Conservation (phyloP, 2,797 vertebrate genomes). For the Thunnus albacares region DNA sequence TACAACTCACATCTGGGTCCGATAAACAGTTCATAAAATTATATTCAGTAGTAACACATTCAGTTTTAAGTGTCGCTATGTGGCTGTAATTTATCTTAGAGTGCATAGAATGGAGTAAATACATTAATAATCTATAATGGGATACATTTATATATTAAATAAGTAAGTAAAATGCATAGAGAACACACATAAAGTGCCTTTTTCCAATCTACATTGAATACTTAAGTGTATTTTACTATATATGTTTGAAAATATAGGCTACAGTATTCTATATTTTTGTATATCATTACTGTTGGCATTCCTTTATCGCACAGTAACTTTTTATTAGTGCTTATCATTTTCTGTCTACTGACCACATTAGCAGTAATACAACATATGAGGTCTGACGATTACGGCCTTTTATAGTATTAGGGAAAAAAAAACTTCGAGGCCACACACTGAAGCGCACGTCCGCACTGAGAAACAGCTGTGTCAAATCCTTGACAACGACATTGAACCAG, state of each 20-base stretch:
- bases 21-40: background rate
- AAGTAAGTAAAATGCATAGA: background rate
- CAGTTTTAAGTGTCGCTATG: background rate
- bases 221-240: background rate
- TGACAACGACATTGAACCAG: background rate
- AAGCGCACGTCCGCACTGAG: constrained; percentile 57
- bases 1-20: background rate
- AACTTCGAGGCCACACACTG: constrained; percentile 14
- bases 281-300: background rate
- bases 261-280: background rate
- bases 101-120: background rate
- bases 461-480: constrained; percentile 26
- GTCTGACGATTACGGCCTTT: background rate
- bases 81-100: background rate
- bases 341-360: background rate
- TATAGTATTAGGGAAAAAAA: background rate
- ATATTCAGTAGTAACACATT: background rate
- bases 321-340: background rate
- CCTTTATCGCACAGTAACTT: background rate
- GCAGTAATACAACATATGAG: background rate
- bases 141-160: background rate
- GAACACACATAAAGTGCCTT: background rate
- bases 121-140: background rate
- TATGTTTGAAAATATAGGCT: background rate
- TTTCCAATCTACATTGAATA: background rate